These are phyloP conservation scores for Anabas testudineus DNA, from an alignment of 2,797 vertebrate species.

Conservation along the genomic window DNA sequence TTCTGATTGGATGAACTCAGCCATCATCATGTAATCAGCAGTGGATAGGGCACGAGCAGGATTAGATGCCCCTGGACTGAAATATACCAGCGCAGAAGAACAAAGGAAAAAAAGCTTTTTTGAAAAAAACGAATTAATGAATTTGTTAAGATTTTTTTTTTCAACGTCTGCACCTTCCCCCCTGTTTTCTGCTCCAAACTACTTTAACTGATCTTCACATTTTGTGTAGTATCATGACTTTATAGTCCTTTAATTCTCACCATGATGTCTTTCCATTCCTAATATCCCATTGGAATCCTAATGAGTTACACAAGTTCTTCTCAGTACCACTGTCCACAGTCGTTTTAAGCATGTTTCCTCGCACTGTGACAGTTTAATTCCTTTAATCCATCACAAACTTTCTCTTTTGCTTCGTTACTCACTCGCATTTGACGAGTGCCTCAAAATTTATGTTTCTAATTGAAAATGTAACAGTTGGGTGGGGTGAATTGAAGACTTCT, in stretches of 20 bases:
- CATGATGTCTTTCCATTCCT: conserved; percentile 38
- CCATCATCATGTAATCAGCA: no score
- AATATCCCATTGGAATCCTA: conserved; percentile 61
- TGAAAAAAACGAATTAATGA: not conserved
- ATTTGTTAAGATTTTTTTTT: no score
- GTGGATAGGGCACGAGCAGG: no score
- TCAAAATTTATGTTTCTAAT: conserved; percentile 65
- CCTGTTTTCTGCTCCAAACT: no score
- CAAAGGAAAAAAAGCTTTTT: no score
- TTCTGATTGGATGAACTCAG: no score
- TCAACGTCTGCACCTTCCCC: no score
- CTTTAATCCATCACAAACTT: conserved; percentile 72
- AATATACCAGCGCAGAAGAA: no score
- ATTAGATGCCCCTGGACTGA: no score
- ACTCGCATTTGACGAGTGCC: conserved; percentile 29
- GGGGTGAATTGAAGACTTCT: not conserved
- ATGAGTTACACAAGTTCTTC: conserved; percentile 63
- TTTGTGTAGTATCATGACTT: not conserved
- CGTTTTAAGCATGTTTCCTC: conserved; percentile 50
- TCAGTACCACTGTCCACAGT: conserved; percentile 13
- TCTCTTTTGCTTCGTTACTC: conserved; percentile 44
- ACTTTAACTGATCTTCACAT: not conserved
- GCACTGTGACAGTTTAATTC: conserved; percentile 70
- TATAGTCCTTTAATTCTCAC: conserved; percentile 4
- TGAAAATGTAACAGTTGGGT: conserved; percentile 61